These are phyloP conservation scores for Lampris incognitus DNA, from an alignment of 2,113 vertebrate species.

Conservation along the genomic window DNA sequence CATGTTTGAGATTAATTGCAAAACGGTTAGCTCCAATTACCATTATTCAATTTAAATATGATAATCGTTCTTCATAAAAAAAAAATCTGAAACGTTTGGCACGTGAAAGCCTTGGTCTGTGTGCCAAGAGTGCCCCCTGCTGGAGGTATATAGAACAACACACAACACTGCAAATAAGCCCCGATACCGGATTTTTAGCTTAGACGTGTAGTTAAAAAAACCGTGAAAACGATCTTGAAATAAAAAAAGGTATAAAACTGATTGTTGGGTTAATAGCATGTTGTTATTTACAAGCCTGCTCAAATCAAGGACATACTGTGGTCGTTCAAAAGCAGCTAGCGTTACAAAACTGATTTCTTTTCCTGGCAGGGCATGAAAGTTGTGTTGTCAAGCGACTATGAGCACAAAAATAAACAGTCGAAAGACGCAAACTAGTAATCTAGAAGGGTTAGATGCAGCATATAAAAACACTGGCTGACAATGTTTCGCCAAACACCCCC, in stretches of 20 bases:
- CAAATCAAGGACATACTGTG: not conserved
- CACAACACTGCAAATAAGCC: not conserved
- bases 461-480: no score
- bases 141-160: conserved; percentile 46
- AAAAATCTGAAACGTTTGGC: conserved; percentile 28
- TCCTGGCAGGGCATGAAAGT: not conserved
- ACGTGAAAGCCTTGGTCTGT: conserved; percentile 31
- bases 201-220: conserved; percentile 37
- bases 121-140: conserved; percentile 80
- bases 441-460: conserved; percentile 29
- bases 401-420: not conserved
- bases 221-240: conserved; percentile 31
- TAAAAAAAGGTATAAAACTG: conserved; percentile 6
- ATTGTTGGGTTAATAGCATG: not conserved
- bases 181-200: conserved; percentile 47
- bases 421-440: not conserved
- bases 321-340: not conserved
- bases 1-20: conserved; percentile 34
- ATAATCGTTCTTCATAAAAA: conserved; percentile 34
- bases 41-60: conserved; percentile 47
- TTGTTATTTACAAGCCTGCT: conserved; percentile 6
- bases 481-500: no score
- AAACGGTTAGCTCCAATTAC: conserved; percentile 27
- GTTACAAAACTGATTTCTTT: no score
- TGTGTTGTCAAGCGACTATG: not conserved